Evolutionary conservation across 1,140 invertebrate genomes (phyloP).

Genomic region (Diorhabda sublineata): DNA sequence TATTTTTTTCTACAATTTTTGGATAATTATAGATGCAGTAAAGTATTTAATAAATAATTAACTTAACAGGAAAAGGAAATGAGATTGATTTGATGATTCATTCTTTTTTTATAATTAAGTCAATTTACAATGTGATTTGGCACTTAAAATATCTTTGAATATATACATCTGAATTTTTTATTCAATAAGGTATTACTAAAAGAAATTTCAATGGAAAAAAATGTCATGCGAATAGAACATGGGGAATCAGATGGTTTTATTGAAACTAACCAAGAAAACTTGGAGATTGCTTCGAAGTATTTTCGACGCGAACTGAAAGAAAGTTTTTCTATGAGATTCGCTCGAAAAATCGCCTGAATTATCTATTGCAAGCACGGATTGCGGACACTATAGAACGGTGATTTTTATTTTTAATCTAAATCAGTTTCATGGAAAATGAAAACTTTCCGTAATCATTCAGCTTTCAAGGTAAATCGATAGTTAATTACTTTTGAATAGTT

Average conservation of each 20-base stretch:
- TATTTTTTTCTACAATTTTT: too few relatives aligned
- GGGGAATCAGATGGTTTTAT: slow-evolving; percentile 32
- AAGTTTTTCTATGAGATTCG: slow-evolving; percentile 16
- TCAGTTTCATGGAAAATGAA: slow-evolving; percentile 13
- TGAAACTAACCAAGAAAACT: slow-evolving; percentile 26
- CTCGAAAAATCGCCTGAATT: slow-evolving; percentile 18
- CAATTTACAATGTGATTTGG: too few relatives aligned
- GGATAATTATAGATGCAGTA: too few relatives aligned
- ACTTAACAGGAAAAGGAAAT: too few relatives aligned
- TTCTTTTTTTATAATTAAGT: too few relatives aligned
- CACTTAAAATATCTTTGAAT: too few relatives aligned
- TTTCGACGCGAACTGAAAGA: slow-evolving; percentile 13
- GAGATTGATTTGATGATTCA: too few relatives aligned
- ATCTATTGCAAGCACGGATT: slow-evolving; percentile 12
- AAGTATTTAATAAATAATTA: too few relatives aligned
- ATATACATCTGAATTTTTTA: too few relatives aligned
- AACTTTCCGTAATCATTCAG: slow-evolving; percentile 9
- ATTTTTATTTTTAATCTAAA: slow-evolving; percentile 8
- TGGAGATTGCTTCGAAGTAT: slow-evolving; percentile 6
- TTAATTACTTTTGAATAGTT: too few relatives aligned
- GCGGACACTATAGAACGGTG: slow-evolving; percentile 9
- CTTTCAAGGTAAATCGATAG: not conserved
- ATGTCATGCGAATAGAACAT: slow-evolving; percentile 31
- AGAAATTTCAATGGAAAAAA: slow-evolving; percentile 33
- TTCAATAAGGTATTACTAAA: slow-evolving; percentile 19